Conservation (phyloP, 2,113 vertebrate genomes). For the Cyprinodon tularosa region DNA sequence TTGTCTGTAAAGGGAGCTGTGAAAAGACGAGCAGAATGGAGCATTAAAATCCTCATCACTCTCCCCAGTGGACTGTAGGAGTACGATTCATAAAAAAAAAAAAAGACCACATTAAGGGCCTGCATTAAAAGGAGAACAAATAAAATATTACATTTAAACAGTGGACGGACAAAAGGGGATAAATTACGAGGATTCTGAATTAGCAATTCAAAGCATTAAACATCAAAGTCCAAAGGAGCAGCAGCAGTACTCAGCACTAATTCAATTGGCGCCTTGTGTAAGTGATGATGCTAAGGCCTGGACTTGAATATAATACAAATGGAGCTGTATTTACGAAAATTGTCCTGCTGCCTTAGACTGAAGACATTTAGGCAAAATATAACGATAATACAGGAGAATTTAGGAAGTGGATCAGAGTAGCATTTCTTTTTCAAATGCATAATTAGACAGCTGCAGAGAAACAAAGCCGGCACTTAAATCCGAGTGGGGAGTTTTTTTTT, state of each 20-base stretch:
- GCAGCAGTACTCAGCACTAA: constrained; percentile 26
- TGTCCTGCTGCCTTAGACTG: neutral
- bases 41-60: constrained; percentile 44
- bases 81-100: constrained; percentile 45
- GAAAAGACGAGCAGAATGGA: constrained; percentile 70
- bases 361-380: neutral
- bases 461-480: constrained; percentile 65
- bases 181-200: constrained; percentile 39
- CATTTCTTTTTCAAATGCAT: constrained; percentile 44
- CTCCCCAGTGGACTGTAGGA: constrained; percentile 36
- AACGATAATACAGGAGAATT: constrained; percentile 5
- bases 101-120: constrained; percentile 33
- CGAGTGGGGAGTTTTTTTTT: neutral
- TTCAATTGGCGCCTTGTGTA: constrained; percentile 17
- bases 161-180: constrained; percentile 33
- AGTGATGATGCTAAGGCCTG: constrained; percentile 22
- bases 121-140: constrained; percentile 44
- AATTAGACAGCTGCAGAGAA: constrained; percentile 71
- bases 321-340: constrained; percentile 21
- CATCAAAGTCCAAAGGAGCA: constrained; percentile 57
- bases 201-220: constrained; percentile 43
- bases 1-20: constrained; percentile 97
- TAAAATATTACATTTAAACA: constrained; percentile 55
- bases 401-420: constrained; percentile 17
- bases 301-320: constrained; percentile 16